phyloP scores from a whole-genome alignment of 2,113 vertebrate genomes.

The Pseudorhombus dupliciocellatus region DNA sequence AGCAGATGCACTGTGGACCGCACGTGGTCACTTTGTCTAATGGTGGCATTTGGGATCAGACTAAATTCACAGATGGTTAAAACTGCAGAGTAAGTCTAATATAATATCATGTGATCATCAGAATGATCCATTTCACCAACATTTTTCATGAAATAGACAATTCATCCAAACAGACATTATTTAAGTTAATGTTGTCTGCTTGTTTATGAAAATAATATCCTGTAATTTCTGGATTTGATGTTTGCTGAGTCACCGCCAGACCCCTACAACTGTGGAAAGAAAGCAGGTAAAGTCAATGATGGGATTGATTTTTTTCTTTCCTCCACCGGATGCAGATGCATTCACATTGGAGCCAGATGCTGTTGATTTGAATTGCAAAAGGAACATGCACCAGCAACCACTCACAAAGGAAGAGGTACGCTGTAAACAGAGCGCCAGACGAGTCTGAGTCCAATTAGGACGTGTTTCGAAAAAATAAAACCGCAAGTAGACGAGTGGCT shows the following conservation, averaged over 20 bases:
- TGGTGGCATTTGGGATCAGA: background rate
- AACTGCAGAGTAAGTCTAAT: too few relatives aligned
- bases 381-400: background rate
- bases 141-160: too few relatives aligned
- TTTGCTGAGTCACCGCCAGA: background rate
- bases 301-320: background rate
- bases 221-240: background rate
- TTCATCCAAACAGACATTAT: too few relatives aligned
- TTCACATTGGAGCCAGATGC: background rate
- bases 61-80: too few relatives aligned
- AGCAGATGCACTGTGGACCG: background rate
- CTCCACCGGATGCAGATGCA: background rate
- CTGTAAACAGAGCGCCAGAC: constrained; percentile 2
- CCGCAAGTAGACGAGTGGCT: constrained; percentile 8
- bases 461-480: constrained; percentile 23
- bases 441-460: background rate
- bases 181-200: background rate
- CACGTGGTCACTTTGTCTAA: background rate
- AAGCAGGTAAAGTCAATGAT: background rate
- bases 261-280: background rate
- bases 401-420: background rate
- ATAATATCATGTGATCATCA: too few relatives aligned
- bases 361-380: background rate
- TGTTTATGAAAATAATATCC: background rate
- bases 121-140: too few relatives aligned